A percentile compares a stretch with the other conserved stretches of the same genome.
Evolutionary conservation across 2,888 invertebrate genomes (phyloP).

Genomic region (Ormyrus labotus): DNA sequence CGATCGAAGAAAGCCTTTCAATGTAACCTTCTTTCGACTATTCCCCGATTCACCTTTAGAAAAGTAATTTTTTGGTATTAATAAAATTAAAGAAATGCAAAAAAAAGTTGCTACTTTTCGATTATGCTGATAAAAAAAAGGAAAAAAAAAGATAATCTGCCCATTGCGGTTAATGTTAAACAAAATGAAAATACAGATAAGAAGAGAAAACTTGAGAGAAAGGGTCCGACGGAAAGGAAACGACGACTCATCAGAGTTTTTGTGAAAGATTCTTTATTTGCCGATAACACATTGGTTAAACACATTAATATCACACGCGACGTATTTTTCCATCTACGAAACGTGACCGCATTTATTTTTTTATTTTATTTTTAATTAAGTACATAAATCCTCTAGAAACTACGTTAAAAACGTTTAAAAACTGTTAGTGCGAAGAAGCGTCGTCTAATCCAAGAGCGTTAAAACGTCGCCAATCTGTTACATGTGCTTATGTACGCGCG

Average conservation of each 20-base stretch:
- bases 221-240: conserved; percentile 59
- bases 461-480: not conserved
- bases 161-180: conserved; percentile 20
- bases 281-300: conserved; percentile 55
- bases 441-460: not conserved
- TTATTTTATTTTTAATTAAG: no score
- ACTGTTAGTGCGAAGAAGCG: conserved; percentile 2
- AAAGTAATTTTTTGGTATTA: conserved; percentile 20
- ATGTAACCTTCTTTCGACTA: conserved; percentile 48
- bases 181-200: conserved; percentile 26
- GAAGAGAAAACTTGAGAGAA: conserved; percentile 54
- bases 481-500: not conserved
- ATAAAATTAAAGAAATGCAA: not conserved
- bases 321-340: not conserved
- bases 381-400: no score
- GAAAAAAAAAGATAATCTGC: not conserved
- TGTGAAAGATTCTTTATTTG: conserved; percentile 61
- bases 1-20: not conserved
- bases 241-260: conserved; percentile 49
- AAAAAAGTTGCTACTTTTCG: conserved; percentile 12
- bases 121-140: not conserved
- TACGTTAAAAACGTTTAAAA: not conserved
- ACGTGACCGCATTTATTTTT: no score
- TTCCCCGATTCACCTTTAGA: conserved; percentile 42
- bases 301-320: conserved; percentile 29